A percentile compares a stretch with the other conserved stretches of the same genome.
Conservation (phyloP, 2,888 invertebrate species). For the Troglohyphantes excavatus region DNA sequence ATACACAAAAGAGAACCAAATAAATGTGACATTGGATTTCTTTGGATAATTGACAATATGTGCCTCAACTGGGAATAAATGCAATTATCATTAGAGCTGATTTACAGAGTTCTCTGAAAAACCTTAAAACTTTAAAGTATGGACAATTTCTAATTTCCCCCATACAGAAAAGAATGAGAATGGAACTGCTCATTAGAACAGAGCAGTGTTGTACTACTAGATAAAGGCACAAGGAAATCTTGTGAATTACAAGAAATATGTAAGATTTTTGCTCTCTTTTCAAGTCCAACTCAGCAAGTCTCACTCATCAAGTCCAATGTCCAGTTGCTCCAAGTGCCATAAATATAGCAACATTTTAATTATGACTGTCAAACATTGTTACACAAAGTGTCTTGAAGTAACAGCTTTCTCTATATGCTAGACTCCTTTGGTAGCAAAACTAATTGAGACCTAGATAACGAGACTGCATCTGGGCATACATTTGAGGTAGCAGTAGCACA, state of each 20-base stretch:
- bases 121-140: no score
- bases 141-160: no score
- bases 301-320: constrained; percentile 24
- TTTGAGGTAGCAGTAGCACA: constrained; percentile 77
- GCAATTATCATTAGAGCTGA: no score
- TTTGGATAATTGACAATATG: no score
- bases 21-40: no score
- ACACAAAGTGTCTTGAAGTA: constrained; percentile 26
- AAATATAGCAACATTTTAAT: constrained; percentile 1
- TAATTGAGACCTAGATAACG: constrained; percentile 61
- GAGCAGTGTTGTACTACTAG: constrained; percentile 73
- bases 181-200: constrained; percentile 60
- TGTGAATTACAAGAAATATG: constrained; percentile 60
- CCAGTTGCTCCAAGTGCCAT: constrained; percentile 17
- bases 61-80: no score
- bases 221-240: constrained; percentile 75
- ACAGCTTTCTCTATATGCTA: constrained; percentile 51
- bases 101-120: no score
- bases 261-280: no score
- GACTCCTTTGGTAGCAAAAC: constrained; percentile 74
- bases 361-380: background rate
- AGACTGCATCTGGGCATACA: constrained; percentile 62
- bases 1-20: no score
- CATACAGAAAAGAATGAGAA: constrained; percentile 35
- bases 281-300: no score